Evolutionary conservation across 2,888 invertebrate species (phyloP), one percentile per base, ranked within the genome.

Genomic region (Chrysina gloriosa): DNA sequence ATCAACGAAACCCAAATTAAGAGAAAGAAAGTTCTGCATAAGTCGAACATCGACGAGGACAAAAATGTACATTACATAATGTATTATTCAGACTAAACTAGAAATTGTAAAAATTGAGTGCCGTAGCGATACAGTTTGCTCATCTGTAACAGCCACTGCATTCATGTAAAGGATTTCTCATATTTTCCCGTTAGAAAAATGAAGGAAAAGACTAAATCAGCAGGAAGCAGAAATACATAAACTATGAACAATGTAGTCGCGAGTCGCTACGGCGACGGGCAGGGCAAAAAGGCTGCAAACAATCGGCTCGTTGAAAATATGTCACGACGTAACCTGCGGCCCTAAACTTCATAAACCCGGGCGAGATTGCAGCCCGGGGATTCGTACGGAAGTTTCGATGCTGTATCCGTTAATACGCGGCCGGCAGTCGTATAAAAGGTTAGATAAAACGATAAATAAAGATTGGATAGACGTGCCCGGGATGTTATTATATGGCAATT

Each of bases 261-360:
- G 21, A 34, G 67, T 45, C 48, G 48, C 69, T 67, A 21, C 25
- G 65, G 66, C 69, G 65, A n/a, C n/a, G n/a, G n/a, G n/a, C n/a
- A n/a, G n/a, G n/a, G n/a, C n/a, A n/a, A n/a, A n/a, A n/a, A n/a
- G n/a, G n/a, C n/a, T n/a, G 56, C 63, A 71, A 72, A 74, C 73
- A 73, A 73, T 73, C 71, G 69, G 61, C 64, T 39, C 29, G 39
- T 25, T 54, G 68, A 67, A 74, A 72, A 73, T 74, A 72, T 74
- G 71, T 72, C 70, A 45, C 42, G 21, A 66, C 67, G 71, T 70
- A 63, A 73, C 74, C 72, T 11, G 39, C 27, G 71, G 74, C 54
- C 68, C 63, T 54, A 69, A 70, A 73, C 63, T 70, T 74, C 71
- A 71, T 71, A 70, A 54, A 42, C 14, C 42, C 31, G 67, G 50